Base-by-base conservation (phyloP, 2,113 vertebrate species). In the Myrmophylax atrothorax region DNA sequence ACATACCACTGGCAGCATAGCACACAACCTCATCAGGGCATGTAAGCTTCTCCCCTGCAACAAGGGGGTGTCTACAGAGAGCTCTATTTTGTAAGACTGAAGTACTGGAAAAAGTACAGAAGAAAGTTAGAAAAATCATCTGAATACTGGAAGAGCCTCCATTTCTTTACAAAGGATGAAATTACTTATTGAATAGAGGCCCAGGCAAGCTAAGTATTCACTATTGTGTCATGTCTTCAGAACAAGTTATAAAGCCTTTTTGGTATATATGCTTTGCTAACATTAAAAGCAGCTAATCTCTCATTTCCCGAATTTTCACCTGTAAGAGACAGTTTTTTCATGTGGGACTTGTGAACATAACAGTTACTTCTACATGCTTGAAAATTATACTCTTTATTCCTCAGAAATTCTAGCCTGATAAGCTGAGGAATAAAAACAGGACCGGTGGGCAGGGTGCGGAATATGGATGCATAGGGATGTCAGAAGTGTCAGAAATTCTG, bases 401-500 rank as follows among this genome's bases (percentile, higher is more conserved):
- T 20, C 13, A 37, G 6, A 72, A 85, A 12, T n/a, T 17, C 13
- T 47, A 42, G 14, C 15, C 2, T 23, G 10, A 40, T 3, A 49
- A 7, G 8, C 42, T n/a, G 7, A 73, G 7, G 33, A 33, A 59
- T 29, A 42, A 46, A 77, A 53, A 38, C 38, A 19, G 7, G 6
- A 3, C 25, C 5, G 8, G 12, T 11, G 31, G 12, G 4, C 1
- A 3, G 2, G 6, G 24, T 24, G 7, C 5, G 6, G 19, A 63
- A 26, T 55, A 46, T 8, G 4, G 17, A 60, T n/a, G 7, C 4
- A 53, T 14, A 2, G 14, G 15, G 23, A 76, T 69, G 6, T 44
- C 18, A 93, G n/a, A 85, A 91, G 87, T 49, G 7, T 37, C 14
- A 93, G n/a, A 85, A 91, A 94, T 49, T 79, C 58, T 87, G 7